Evolutionary conservation across 1,140 invertebrate species (phyloP), one percentile per base, ranked within the genome.

Genomic region (Callitettix versicolor): DNA sequence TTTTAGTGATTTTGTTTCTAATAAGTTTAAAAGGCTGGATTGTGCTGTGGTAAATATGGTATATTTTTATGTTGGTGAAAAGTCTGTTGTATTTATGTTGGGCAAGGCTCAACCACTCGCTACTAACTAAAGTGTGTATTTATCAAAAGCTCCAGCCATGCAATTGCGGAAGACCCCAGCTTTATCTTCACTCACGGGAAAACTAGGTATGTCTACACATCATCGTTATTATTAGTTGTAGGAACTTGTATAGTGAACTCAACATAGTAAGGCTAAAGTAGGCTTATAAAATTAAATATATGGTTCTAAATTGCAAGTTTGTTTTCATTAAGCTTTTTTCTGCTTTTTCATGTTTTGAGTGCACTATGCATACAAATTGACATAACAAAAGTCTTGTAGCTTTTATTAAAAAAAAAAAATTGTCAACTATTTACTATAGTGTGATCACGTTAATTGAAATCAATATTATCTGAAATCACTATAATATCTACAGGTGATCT

Each of bases 161-260:
- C 75, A 79, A 68, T 71, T 79, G 65, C 74, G 76, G 76, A 78
- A 79, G 73, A 78, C 75, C 70, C 74, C 77, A 67, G 79, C 80
- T 75, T 77, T 83, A 74, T 76, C 79, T 67, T 79, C 80, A 73
- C 74, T 83, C 66, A 77, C 79, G 63, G 74, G 75, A 62, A 73
- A 77, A 63, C 75, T 82, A 64, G 79, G 80, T 83, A 74, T 81
- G 79, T 81, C 54, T 51, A 52, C n/a, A 30, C 17, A 4, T 41
- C 1, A 1, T 20, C 12, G 15, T 42, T 22, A 4, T 6, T 53
- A 1, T 26, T 42, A 30, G 18, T 15, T 18, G 4, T 17, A 34
- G 7, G 38, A 7, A 14, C 24, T 15, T 15, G 4, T 4, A 17
- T 15, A 51, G 3, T 3, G 5, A 51, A 51, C 22, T 51, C 15